Conservation (phyloP, 1,140 invertebrate genomes). For the Sycophaga agraensis region DNA sequence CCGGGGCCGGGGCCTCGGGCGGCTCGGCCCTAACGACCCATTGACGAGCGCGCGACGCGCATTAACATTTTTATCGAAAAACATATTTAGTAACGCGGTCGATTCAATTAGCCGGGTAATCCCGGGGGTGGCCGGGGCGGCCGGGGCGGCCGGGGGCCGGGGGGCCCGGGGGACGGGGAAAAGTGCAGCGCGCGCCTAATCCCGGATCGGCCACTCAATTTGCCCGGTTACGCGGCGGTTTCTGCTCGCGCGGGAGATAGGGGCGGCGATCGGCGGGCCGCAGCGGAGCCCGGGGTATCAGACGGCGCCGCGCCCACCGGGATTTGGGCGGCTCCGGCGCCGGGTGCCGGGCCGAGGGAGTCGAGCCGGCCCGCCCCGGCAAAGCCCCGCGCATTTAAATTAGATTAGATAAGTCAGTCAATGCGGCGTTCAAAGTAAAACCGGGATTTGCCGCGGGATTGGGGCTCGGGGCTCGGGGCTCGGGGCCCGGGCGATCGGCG, state of each 20-base stretch:
- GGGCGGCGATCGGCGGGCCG: conserved; percentile 2
- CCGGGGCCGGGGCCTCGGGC: no score
- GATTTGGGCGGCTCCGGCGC: no score
- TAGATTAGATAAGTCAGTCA: conserved; percentile 58
- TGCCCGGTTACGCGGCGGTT: conserved; percentile 52
- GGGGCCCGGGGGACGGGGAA: no score
- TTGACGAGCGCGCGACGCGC: no score
- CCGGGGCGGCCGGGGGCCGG: no score
- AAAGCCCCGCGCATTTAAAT: conserved; percentile 42
- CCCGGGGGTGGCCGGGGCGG: conserved; percentile 26
- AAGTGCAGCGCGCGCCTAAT: conserved; percentile 38
- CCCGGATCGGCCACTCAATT: conserved; percentile 59
- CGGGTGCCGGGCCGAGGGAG: no score
- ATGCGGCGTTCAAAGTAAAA: conserved; percentile 55
- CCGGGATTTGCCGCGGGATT: conserved; percentile 41
- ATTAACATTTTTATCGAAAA: conserved; percentile 49
- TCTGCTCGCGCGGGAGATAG: neutral
- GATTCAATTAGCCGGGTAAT: conserved; percentile 47
- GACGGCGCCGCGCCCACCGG: no score
- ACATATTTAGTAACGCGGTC: conserved; percentile 43
- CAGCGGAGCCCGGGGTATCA: no score
- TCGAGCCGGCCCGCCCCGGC: no score
- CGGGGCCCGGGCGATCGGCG: neutral
- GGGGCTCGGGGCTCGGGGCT: neutral
- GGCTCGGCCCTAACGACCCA: no score